phyloP scores from a whole-genome alignment of 2,888 invertebrate species.

The Agrochola lychnidis region DNA sequence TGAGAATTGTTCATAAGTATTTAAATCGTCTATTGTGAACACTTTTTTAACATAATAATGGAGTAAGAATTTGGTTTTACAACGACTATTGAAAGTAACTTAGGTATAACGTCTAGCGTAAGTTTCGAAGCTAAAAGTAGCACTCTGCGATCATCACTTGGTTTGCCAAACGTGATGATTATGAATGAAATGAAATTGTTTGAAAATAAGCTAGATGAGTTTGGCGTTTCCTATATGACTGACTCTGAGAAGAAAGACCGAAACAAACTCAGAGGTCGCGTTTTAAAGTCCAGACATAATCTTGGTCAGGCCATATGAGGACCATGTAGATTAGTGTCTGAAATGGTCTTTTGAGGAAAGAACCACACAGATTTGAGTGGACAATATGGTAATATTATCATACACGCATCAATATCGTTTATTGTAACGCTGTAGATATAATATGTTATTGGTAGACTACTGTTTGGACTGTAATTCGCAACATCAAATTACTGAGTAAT shows the following conservation, averaged over 20 bases:
- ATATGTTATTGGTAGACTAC: no score
- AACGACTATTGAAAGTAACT: background rate
- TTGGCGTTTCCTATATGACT: no score
- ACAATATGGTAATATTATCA: background rate
- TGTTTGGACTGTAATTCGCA: no score
- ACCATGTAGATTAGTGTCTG: no score
- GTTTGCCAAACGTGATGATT: background rate
- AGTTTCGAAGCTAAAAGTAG: background rate
- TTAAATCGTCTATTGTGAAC: background rate
- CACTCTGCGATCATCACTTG: background rate
- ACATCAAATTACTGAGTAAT: background rate
- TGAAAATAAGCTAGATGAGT: no score
- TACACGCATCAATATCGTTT: background rate
- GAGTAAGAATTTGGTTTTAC: background rate
- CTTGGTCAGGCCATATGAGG: no score
- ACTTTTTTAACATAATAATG: constrained; percentile 4
- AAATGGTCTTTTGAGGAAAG: no score
- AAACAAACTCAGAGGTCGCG: no score
- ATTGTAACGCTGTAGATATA: background rate
- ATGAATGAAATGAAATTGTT: background rate
- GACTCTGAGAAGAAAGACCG: no score
- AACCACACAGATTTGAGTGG: no score
- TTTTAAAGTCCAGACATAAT: no score
- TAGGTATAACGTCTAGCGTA: background rate
- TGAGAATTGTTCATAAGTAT: constrained; percentile 12